Evolutionary conservation across 2,888 invertebrate genomes (phyloP).

Genomic region (Leucania comma): DNA sequence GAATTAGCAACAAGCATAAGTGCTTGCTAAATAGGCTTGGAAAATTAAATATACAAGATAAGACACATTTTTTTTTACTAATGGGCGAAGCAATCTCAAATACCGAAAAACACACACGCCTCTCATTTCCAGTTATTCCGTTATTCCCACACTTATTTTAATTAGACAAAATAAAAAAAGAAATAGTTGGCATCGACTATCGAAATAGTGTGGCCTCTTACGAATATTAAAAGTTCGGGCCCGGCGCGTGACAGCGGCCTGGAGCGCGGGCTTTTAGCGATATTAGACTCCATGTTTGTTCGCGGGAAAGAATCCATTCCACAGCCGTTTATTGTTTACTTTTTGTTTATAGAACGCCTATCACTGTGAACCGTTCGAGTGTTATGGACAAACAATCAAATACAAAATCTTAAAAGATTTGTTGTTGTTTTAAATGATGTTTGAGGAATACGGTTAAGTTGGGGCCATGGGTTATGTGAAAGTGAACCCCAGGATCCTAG

Average conservation of each 20-base stretch:
- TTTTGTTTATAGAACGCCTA: conserved; percentile 40
- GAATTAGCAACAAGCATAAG: too few relatives aligned
- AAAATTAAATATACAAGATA: background rate
- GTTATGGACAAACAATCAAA: background rate
- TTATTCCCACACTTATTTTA: conserved; percentile 29
- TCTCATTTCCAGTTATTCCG: background rate
- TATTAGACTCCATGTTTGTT: conserved; percentile 68
- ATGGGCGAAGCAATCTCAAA: background rate
- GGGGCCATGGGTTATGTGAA: too few relatives aligned
- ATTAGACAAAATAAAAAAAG: conserved; percentile 40
- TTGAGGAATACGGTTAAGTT: background rate
- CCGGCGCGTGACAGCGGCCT: conserved; percentile 61
- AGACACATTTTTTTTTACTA: background rate
- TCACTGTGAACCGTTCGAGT: background rate
- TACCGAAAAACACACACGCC: background rate
- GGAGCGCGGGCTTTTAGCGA: conserved; percentile 65
- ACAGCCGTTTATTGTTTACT: conserved; percentile 44
- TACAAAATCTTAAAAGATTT: background rate
- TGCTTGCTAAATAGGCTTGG: background rate
- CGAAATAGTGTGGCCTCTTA: conserved; percentile 54
- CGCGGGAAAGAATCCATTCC: conserved; percentile 50
- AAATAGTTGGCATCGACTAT: conserved; percentile 50
- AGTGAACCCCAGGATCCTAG: too few relatives aligned
- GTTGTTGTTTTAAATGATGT: background rate
- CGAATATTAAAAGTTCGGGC: conserved; percentile 64